Base-by-base conservation (phyloP, 2,797 vertebrate species). In the Bradypodion pumilum region DNA sequence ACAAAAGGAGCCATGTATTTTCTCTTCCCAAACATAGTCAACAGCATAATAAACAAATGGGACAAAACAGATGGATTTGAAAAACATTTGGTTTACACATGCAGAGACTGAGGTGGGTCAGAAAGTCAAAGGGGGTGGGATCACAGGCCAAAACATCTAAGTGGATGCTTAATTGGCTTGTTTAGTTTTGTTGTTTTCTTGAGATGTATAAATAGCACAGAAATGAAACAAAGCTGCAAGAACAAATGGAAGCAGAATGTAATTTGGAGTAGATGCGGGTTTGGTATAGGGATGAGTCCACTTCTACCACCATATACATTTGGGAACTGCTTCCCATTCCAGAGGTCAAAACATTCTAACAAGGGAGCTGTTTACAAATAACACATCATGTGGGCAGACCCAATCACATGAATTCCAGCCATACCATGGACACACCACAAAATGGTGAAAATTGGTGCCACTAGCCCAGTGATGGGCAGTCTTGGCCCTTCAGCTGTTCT, bases 1-100 rank as follows among this genome's bases (percentile, higher is more conserved):
- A 78, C 74, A 76, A 65, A 65, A 75, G 86, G 87, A 91, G 74
- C 65, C 87, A 83, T 92, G 93, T 74, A 87, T 92, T 90, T 88
- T 85, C 49, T 91, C 82, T 90, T 91, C 89, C 83, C 91, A 92
- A 92, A 93, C 89, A 89, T 80, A 83, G 74, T 92, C 80, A 79
- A 73, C 1, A 86, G 86, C 81, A 83, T 85, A 89, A 80, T 83
- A 92, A 89, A 93, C 42, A 91, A 92, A 91, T 83, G 72, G 16
- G 78, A 87, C 1, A 0, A 6, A 37, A 88, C 85, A 94, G 78
- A 89, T 78, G 73, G 70, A 70, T 89, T 70, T 89, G 56, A 91
- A 70, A 93, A 92, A 90, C 49, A 75, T 84, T 70, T 82, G 21
- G 68, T 87, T 86, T 86, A 85, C 2, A 85, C 56, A 83, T 73